Conservation (phyloP, 2,113 vertebrate species). For the Seriola quinqueradiata region DNA sequence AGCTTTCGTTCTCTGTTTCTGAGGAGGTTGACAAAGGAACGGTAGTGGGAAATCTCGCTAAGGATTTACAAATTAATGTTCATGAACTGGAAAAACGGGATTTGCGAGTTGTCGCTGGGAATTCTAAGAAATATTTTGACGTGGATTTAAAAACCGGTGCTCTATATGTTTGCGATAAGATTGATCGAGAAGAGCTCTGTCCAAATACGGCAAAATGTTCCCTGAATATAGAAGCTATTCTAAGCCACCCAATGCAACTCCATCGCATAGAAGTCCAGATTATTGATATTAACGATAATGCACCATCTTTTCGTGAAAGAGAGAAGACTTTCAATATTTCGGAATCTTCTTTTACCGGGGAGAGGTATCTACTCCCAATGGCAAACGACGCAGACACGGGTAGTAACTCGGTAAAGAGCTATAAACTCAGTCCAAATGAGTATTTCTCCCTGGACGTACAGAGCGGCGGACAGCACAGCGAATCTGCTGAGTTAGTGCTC, state of each 20-base stretch:
- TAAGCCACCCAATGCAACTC: conserved; percentile 83
- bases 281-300: conserved; percentile 88
- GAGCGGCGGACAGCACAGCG: conserved; percentile 69
- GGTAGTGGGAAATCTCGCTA: conserved; percentile 80
- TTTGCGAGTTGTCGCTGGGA: conserved; percentile 72
- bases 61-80: conserved; percentile 76
- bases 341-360: conserved; percentile 78
- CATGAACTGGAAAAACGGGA: conserved; percentile 71
- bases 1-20: conserved; percentile 75
- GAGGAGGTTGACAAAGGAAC: conserved; percentile 84
- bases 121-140: conserved; percentile 78
- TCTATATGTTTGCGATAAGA: conserved; percentile 82
- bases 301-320: conserved; percentile 82
- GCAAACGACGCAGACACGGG: conserved; percentile 80
- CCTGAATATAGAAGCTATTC: conserved; percentile 83
- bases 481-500: conserved; percentile 80
- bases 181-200: conserved; percentile 88
- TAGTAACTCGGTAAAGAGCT: conserved; percentile 79
- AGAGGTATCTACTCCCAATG: conserved; percentile 76
- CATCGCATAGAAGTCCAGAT: conserved; percentile 85
- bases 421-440: conserved; percentile 82
- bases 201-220: conserved; percentile 78
- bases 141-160: conserved; percentile 84
- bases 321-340: conserved; percentile 77
- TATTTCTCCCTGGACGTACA: conserved; percentile 83